These are phyloP conservation scores for Dermolepida albohirtum DNA, from an alignment of 2,888 invertebrate species.

Conservation along the genomic window DNA sequence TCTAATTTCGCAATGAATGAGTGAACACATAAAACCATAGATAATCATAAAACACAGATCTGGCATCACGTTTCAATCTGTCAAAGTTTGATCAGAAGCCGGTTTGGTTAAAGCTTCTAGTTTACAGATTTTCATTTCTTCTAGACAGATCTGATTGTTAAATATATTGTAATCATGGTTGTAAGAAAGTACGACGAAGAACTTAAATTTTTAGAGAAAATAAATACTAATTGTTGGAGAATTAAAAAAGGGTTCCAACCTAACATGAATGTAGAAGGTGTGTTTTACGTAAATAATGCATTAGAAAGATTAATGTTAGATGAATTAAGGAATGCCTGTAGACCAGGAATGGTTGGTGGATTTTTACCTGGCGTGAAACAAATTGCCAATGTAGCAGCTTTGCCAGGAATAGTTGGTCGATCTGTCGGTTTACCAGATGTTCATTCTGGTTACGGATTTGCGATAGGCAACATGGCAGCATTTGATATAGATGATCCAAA, in stretches of 20 bases:
- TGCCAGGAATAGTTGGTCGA: slow-evolving; percentile 95
- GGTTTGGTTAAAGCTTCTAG: too few species aligned
- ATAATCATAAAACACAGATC: too few species aligned
- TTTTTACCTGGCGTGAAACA: slow-evolving; percentile 99
- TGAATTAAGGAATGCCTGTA: slow-evolving; percentile 90
- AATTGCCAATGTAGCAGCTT: slow-evolving; percentile 98
- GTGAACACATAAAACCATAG: too few species aligned
- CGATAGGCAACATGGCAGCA: slow-evolving; percentile 99
- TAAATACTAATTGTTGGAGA: slow-evolving; percentile 86
- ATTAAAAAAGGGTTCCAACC: slow-evolving; percentile 99
- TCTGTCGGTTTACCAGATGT: slow-evolving; percentile 97
- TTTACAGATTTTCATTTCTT: too few species aligned
- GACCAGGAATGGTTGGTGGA: slow-evolving; percentile 92
- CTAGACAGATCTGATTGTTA: not conserved
- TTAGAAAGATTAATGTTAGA: slow-evolving; percentile 98
- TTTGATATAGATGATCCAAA: slow-evolving; percentile 94
- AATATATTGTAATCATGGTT: slow-evolving; percentile 72
- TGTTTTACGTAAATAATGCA: slow-evolving; percentile 94
- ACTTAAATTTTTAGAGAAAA: slow-evolving; percentile 90
- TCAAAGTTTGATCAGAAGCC: too few species aligned
- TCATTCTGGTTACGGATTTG: slow-evolving; percentile 99
- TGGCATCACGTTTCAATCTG: too few species aligned
- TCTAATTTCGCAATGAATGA: too few species aligned
- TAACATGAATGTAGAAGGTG: slow-evolving; percentile 98
- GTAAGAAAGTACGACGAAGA: slow-evolving; percentile 94